These are phyloP conservation scores for Cheilosia grossa DNA, from an alignment of 2,888 invertebrate species.

Conservation along the genomic window DNA sequence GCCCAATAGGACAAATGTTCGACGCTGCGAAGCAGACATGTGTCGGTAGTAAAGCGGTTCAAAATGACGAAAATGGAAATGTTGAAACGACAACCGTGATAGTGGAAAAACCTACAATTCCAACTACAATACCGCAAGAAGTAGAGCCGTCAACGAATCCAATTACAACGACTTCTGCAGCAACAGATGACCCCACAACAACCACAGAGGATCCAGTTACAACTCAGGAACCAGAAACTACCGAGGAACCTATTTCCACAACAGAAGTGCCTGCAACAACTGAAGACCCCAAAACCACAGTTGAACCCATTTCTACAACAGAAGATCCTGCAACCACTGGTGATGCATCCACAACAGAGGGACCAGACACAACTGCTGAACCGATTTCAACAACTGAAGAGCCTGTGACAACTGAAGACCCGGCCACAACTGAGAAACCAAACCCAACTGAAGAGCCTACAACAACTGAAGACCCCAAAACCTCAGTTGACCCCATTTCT, in stretches of 20 bases:
- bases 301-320: background rate
- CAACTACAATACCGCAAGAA: conserved; percentile 8
- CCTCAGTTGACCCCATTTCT: background rate
- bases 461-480: background rate
- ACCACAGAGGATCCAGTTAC: conserved; percentile 13
- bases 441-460: conserved; percentile 5
- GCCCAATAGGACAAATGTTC: conserved; percentile 38
- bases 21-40: conserved; percentile 6
- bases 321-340: background rate
- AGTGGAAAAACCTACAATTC: conserved; percentile 53
- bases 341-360: background rate
- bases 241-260: conserved; percentile 4
- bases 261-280: conserved; percentile 4
- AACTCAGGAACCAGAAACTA: background rate
- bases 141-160: conserved; percentile 12
- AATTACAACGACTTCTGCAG: conserved; percentile 2
- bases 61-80: conserved; percentile 32
- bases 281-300: background rate
- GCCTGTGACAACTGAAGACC: conserved; percentile 9
- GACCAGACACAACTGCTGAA: conserved; percentile 16
- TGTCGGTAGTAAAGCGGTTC: background rate
- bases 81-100: conserved; percentile 35
- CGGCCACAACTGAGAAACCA: background rate
- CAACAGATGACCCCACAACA: background rate
- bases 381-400: conserved; percentile 16